Evolutionary conservation across 2,797 vertebrate genomes (phyloP).

Genomic region (Paramormyrops hopkinsi): DNA sequence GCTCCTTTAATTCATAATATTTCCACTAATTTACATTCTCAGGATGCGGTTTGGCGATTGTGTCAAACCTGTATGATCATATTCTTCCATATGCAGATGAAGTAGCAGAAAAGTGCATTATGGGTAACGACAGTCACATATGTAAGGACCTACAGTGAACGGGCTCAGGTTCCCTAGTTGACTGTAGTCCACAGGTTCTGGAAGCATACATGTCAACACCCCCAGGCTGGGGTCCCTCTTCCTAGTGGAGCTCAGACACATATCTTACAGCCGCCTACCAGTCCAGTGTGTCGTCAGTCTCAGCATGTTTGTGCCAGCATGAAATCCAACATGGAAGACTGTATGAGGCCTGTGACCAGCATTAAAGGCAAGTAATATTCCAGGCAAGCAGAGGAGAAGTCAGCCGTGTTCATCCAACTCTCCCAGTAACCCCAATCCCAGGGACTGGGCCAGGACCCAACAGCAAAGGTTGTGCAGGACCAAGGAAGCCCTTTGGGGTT

Average conservation of each 20-base stretch:
- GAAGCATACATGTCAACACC: neutral
- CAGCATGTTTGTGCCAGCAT: neutral
- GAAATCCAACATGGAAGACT: neutral
- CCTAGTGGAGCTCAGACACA: neutral
- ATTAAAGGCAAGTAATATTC: neutral
- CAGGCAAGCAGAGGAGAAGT: neutral
- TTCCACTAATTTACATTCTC: slow-evolving; percentile 1
- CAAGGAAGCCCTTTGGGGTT: neutral
- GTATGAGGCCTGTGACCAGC: neutral
- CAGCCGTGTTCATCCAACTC: neutral
- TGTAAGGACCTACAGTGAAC: slow-evolving; percentile 24
- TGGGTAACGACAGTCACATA: slow-evolving; percentile 35
- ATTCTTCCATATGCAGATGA: neutral
- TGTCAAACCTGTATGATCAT: neutral
- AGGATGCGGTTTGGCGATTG: neutral
- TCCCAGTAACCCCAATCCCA: neutral
- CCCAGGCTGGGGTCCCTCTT: neutral
- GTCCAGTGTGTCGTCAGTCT: neutral
- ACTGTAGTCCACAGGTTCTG: neutral
- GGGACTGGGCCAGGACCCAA: neutral
- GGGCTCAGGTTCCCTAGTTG: neutral
- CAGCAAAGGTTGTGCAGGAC: neutral
- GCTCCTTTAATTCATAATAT: neutral
- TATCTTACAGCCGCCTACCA: neutral
- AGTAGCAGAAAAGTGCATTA: slow-evolving; percentile 23